Evolutionary conservation across 1,140 invertebrate species (phyloP), one percentile per base, ranked within the genome.

Genomic region (Zaprionus davidi): DNA sequence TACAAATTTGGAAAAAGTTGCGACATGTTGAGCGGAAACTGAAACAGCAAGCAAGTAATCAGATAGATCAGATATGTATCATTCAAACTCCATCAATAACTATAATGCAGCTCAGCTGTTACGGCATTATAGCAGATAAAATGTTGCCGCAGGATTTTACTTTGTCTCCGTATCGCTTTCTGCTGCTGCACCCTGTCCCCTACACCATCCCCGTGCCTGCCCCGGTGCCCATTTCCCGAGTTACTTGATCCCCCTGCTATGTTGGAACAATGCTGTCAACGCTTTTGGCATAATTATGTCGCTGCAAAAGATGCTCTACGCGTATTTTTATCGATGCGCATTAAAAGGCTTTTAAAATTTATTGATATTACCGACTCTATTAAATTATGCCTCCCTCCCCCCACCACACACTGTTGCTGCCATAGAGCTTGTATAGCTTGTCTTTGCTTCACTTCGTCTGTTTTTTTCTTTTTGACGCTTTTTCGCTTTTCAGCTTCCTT

Each of bases 341-440:
- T 88, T 88, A 88, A 88, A 88, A 88, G 85, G 84, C 84, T 88
- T 88, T 88, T 88, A 88, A 88, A 88, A 88, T 88, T 88, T 88
- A 88, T 88, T 88, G 84, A 88, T 84, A 88, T 88, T 88, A 88
- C 84, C 81, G 71, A 90, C 85, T 88, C 84, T 88, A 88, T 90
- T 88, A 88, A 88, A 88, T 88, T 88, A 88, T 88, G 85, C 85
- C 46, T 34, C 38, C 15, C 12, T 20, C 20, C 13, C 38, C 2
- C 38, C 83, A 31, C 26, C 26, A 28, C 28, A 31, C 28, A 7
- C 76, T 77, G 66, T 72, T 63, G 58, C 70, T 72, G 71, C 49
- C 65, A 28, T 34, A 57, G 66, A 56, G 66, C 83, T 56, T 64
- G 51, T 56, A 65, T 53, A 62, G 26, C 62, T 81, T 84, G 69